Conservation (phyloP, 2,797 vertebrate genomes). For the Macropodus opercularis region DNA sequence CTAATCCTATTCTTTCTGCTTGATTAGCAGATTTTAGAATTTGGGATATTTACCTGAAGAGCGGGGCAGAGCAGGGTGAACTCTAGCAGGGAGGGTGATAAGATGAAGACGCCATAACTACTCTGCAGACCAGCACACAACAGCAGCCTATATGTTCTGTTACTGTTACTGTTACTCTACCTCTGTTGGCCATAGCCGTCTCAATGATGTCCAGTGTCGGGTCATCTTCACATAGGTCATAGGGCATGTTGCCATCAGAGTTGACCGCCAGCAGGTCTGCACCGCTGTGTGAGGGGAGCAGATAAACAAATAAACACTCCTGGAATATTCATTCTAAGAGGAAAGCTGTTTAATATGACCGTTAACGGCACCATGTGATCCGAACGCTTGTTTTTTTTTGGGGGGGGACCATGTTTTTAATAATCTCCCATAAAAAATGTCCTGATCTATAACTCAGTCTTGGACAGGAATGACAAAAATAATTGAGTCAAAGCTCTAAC, state of each 20-base stretch:
- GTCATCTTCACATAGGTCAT: constrained; percentile 97
- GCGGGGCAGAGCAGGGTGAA: too few species aligned
- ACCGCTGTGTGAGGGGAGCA: constrained; percentile 77
- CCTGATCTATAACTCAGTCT: constrained; percentile 13
- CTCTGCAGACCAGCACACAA: not conserved
- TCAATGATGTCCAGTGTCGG: constrained; percentile 97
- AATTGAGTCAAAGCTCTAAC: constrained; percentile 10
- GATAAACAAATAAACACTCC: constrained; percentile 21
- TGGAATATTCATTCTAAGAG: not conserved
- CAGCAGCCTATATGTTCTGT: constrained; percentile 1
- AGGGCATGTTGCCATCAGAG: constrained; percentile 98
- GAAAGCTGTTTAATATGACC: not conserved
- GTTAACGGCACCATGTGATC: not conserved
- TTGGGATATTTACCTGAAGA: too few species aligned
- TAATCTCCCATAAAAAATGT: not conserved
- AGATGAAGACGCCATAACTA: too few species aligned
- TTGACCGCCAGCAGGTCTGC: constrained; percentile 95
- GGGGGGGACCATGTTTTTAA: not conserved
- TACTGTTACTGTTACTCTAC: constrained; percentile 62
- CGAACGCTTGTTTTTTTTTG: too few species aligned
- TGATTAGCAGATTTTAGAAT: too few species aligned
- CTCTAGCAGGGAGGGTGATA: too few species aligned
- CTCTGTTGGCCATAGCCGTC: constrained; percentile 96
- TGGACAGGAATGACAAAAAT: not conserved
- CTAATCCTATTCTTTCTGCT: too few species aligned